Evolutionary conservation across 2,113 vertebrate species (phyloP).

Genomic region (Zingel zingel): DNA sequence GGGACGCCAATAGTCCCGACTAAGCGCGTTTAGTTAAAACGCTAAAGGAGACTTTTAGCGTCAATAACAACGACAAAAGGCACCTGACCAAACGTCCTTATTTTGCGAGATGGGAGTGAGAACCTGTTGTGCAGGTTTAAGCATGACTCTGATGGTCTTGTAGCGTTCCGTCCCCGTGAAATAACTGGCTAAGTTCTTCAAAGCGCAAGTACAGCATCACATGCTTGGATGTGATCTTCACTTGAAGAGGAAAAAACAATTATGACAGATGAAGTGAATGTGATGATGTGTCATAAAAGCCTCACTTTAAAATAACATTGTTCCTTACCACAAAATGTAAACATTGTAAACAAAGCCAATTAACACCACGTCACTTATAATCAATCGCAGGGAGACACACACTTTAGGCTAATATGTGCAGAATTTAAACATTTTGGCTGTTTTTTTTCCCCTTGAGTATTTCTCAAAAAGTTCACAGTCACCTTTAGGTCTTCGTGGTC

Average conservation of each 20-base stretch:
- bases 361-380: not conserved
- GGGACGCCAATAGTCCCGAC: too few relatives aligned
- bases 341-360: not conserved
- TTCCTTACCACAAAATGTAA: not conserved
- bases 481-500: conserved; percentile 7
- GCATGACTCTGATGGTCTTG: not conserved
- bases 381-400: not conserved
- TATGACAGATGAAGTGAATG: not conserved
- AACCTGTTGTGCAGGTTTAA: too few relatives aligned
- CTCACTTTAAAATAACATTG: not conserved
- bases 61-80: too few relatives aligned
- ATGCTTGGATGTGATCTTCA: not conserved
- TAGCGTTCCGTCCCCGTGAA: not conserved
- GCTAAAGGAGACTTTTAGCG: too few relatives aligned
- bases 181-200: not conserved
- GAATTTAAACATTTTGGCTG: not conserved
- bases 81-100: too few relatives aligned
- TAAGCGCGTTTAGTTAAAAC: too few relatives aligned
- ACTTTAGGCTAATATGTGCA: not conserved
- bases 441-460: not conserved
- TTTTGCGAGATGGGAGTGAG: too few relatives aligned
- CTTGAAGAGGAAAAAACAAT: not conserved
- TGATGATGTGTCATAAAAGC: not conserved
- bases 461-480: not conserved
- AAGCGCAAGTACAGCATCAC: not conserved